Percentiles rank a stretch among this genome's conserved stretches.
phyloP scores from a whole-genome alignment of 2,888 invertebrate species.

The Lycocerus yunnanus region DNA sequence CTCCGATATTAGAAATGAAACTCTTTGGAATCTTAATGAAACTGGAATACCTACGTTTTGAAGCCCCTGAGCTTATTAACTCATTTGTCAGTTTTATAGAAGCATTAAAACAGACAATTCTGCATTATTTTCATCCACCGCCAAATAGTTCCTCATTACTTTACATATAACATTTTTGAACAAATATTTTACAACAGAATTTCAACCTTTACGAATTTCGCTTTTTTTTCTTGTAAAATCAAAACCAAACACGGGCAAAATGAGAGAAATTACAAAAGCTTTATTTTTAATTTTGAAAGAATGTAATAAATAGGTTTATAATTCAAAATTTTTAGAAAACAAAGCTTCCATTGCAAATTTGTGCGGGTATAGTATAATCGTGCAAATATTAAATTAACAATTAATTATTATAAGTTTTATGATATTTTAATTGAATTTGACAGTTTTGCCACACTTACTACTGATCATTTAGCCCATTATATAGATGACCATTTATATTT shows the following conservation, averaged over 20 bases:
- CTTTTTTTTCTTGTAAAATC: neutral
- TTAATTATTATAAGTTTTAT: too few species aligned
- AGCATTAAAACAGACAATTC: slow-evolving; percentile 16
- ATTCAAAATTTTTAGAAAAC: too few species aligned
- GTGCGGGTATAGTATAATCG: too few species aligned
- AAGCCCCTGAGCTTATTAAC: slow-evolving; percentile 41
- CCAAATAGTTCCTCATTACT: neutral
- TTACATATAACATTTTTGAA: neutral
- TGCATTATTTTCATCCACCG: neutral
- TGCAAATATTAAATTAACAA: too few species aligned
- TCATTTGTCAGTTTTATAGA: slow-evolving; percentile 43
- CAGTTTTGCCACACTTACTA: too few species aligned
- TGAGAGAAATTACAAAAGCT: too few species aligned
- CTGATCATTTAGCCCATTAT: too few species aligned
- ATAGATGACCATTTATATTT: too few species aligned
- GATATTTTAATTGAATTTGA: too few species aligned
- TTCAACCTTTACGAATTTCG: neutral
- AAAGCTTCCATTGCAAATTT: too few species aligned
- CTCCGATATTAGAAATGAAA: slow-evolving; percentile 44
- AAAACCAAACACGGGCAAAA: neutral
- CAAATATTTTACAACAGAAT: neutral
- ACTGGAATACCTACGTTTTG: slow-evolving; percentile 42
- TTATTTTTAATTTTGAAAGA: too few species aligned
- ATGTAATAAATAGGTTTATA: too few species aligned
- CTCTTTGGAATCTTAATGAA: slow-evolving; percentile 46